Percentiles rank a stretch among this genome's conserved stretches.
Conservation (phyloP, 2,797 vertebrate species). For the Poecilia velifera region DNA sequence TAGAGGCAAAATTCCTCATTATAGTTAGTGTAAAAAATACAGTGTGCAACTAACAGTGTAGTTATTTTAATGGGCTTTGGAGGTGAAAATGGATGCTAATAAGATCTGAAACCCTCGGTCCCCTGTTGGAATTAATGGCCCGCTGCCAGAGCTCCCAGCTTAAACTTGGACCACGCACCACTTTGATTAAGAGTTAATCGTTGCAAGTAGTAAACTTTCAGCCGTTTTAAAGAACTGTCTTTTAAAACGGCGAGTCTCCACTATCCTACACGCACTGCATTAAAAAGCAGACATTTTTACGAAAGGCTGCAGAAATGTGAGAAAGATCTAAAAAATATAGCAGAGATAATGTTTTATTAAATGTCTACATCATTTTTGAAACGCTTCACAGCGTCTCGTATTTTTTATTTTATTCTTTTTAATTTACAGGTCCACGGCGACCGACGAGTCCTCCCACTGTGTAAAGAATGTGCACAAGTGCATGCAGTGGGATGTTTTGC, state of each 20-base stretch:
- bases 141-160: conserved; percentile 60
- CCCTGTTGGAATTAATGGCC: conserved; percentile 65
- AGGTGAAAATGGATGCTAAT: conserved; percentile 67
- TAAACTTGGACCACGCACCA: conserved; percentile 48
- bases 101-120: conserved; percentile 53
- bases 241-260: conserved; percentile 9
- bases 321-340: not conserved
- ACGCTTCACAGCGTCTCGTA: conserved; percentile 49
- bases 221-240: conserved; percentile 30
- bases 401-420: conserved; percentile 1
- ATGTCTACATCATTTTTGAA: conserved; percentile 35
- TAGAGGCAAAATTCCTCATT: conserved; percentile 47
- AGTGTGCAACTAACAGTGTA: conserved; percentile 41
- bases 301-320: conserved; percentile 20
- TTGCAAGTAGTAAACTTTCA: conserved; percentile 47
- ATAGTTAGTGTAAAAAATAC: conserved; percentile 28
- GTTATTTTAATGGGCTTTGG: conserved; percentile 67
- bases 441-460: not conserved
- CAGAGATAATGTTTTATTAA: conserved; percentile 10
- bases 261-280: not conserved
- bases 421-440: conserved; percentile 9
- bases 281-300: conserved; percentile 24
- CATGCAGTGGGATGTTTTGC: conserved; percentile 45
- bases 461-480: not conserved
- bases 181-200: conserved; percentile 65